Evolutionary conservation across 2,888 invertebrate genomes (phyloP).

Genomic region (Leptarthrus brevirostris): DNA sequence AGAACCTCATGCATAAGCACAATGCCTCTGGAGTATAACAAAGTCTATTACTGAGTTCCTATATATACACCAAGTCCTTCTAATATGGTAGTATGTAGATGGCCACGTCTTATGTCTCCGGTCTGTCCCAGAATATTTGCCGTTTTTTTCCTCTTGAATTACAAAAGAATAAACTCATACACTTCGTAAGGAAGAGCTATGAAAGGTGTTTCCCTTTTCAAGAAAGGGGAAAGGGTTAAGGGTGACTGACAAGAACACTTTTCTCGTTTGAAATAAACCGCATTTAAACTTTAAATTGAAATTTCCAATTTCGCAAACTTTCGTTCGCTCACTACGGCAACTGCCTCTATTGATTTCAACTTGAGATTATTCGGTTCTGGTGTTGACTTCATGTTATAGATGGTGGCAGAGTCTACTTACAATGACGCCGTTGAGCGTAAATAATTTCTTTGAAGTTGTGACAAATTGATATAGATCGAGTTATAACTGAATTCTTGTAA

Average conservation of each 20-base stretch:
- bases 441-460: no score
- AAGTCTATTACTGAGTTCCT: background rate
- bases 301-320: constrained; percentile 20
- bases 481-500: no score
- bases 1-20: constrained; percentile 5
- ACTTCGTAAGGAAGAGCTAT: background rate
- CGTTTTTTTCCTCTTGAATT: background rate
- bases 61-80: no score
- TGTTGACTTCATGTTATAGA: no score
- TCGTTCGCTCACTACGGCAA: background rate
- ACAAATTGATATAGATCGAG: no score
- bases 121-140: background rate
- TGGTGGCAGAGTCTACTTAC: no score
- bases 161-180: no score
- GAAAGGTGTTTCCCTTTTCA: constrained; percentile 21
- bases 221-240: background rate
- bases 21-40: background rate
- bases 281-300: constrained; percentile 31
- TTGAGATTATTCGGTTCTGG: no score
- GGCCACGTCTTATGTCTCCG: no score
- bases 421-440: no score
- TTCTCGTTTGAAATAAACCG: constrained; percentile 5
- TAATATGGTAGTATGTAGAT: no score
- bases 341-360: background rate
- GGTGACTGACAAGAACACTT: constrained; percentile 15